Evolutionary conservation across 2,797 vertebrate genomes (phyloP).

Genomic region (Malurus splendens): DNA sequence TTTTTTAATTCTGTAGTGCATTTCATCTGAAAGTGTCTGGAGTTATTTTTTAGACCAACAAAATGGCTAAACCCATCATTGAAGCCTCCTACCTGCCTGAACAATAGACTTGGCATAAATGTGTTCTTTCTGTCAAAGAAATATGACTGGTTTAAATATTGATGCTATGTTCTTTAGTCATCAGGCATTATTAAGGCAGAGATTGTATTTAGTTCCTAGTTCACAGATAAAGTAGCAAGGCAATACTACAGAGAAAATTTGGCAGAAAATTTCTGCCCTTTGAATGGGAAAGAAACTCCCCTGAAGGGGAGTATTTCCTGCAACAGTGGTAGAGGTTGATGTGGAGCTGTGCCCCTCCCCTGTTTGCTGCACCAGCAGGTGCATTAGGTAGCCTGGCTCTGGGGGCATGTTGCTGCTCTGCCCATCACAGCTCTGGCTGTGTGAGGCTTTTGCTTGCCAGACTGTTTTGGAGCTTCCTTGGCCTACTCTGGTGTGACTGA

Average conservation of each 20-base stretch:
- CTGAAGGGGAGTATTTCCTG: neutral
- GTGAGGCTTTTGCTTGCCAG: neutral
- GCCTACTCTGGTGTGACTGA: neutral
- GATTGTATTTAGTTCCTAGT: neutral
- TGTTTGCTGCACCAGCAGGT: neutral
- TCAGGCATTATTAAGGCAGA: neutral
- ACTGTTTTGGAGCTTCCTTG: neutral
- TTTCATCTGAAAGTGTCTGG: neutral
- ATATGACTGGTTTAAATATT: neutral
- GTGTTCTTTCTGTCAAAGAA: neutral
- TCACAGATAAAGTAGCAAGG: neutral
- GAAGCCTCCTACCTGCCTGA: neutral
- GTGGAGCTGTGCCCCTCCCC: neutral
- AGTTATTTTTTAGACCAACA: neutral
- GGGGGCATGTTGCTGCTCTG: rapidly evolving
- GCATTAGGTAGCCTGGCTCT: neutral
- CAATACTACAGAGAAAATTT: neutral
- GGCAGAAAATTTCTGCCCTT: neutral
- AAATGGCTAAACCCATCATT: neutral
- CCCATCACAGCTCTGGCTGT: neutral
- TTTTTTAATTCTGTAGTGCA: neutral
- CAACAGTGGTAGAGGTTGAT: neutral
- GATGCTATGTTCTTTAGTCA: neutral
- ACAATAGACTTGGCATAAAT: neutral
- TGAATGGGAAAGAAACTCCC: neutral